These are phyloP conservation scores for Agrotis segetum DNA, from an alignment of 2,888 invertebrate genomes.

Conservation along the genomic window DNA sequence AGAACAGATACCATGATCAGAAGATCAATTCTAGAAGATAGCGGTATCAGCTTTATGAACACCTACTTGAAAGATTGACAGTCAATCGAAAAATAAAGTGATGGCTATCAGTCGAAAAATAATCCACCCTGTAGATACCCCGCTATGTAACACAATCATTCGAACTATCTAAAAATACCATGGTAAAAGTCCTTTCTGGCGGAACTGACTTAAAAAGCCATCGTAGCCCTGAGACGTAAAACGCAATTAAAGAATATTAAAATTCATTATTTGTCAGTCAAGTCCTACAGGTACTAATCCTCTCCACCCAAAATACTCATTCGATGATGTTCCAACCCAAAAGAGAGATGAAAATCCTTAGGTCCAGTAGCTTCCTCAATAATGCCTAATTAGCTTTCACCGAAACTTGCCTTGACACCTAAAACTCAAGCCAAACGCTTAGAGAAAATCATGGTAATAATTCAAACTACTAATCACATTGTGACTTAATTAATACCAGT, in stretches of 20 bases:
- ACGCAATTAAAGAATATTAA: no score
- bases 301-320: no score
- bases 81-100: no score
- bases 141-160: background rate
- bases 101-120: background rate
- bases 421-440: background rate
- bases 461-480: conserved; percentile 6
- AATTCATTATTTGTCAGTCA: no score
- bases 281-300: no score
- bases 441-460: conserved; percentile 8
- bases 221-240: no score
- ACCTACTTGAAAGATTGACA: background rate
- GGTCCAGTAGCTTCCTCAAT: background rate
- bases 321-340: no score
- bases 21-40: background rate
- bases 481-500: conserved; percentile 29
- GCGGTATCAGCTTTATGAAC: background rate
- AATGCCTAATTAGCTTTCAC: background rate
- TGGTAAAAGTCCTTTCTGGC: no score
- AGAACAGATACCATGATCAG: background rate
- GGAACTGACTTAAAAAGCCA: no score
- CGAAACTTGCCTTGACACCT: background rate
- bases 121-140: no score
- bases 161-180: no score
- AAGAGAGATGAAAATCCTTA: no score